A percentile compares a stretch with the other conserved stretches of the same genome.
These are phyloP conservation scores for Choloepus hoffmanni DNA, from an alignment of 2,113 vertebrate genomes.

Conservation along the genomic window DNA sequence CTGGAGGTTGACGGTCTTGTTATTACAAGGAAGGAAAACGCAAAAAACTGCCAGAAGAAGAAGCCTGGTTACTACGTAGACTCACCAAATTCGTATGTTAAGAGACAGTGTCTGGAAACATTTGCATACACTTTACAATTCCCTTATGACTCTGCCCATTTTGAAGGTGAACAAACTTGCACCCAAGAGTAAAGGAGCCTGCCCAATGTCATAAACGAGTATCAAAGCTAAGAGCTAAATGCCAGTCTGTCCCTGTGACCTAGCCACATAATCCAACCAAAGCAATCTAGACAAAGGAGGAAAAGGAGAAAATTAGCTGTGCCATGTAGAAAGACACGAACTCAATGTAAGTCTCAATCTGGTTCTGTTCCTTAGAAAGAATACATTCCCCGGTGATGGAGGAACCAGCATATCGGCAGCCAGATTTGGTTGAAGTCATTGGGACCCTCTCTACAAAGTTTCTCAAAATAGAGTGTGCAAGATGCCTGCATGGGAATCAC, in stretches of 20 bases:
- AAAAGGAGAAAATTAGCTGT: background rate
- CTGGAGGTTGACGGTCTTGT: constrained; percentile 65
- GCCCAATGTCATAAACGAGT: background rate
- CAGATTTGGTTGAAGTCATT: background rate
- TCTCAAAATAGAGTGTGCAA: background rate
- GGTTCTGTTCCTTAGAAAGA: background rate
- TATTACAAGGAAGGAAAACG: constrained; percentile 50
- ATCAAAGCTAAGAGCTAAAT: background rate
- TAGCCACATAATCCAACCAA: background rate
- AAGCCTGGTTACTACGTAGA: constrained; percentile 4
- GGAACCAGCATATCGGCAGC: background rate
- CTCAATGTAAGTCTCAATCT: background rate
- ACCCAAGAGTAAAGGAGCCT: background rate
- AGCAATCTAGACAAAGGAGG: background rate
- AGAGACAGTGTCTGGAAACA: background rate
- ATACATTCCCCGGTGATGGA: background rate
- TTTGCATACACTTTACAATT: background rate
- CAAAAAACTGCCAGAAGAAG: constrained; percentile 19
- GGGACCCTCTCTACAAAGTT: background rate
- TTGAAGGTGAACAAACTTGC: background rate
- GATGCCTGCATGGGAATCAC: background rate
- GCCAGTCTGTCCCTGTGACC: background rate
- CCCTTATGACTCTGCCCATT: background rate
- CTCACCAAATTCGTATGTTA: background rate
- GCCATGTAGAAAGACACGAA: background rate